Base-by-base conservation (phyloP, 1,140 invertebrate genomes). In the Euura lappo region DNA sequence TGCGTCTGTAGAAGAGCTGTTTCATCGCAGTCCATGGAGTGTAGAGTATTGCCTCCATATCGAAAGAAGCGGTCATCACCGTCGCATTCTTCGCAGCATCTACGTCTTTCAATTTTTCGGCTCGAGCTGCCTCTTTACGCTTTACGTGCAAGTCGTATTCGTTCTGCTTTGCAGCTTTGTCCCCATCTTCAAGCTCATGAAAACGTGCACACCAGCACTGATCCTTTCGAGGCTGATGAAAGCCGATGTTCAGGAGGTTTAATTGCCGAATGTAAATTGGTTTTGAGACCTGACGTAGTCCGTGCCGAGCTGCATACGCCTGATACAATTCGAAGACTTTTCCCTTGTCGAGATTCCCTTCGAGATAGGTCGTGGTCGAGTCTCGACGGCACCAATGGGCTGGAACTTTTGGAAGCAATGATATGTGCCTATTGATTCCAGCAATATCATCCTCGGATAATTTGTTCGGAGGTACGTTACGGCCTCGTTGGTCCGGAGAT, bases 221-320 rank as follows among this genome's bases (percentile, higher is more conserved):
- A n/a, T n/a, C n/a, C n/a, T n/a, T n/a, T n/a, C n/a, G n/a, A 3
- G 72, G 72, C 65, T 73, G 47, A 73, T 73, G 72, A 42, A 51
- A 51, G 10, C 43, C 11, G 44, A 5, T 43, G 10, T 68, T 13
- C 47, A 69, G 8, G n/a, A 44, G 7, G 11, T 73, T 47, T 42
- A 73, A 45, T 64, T 69, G 0, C 0, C 6, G 28, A 70, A 65
- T 64, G 65, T 73, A 73, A 5, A 4, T n/a, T 0, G 68, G 2
- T n/a, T 73, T 44, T 13, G n/a, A 4, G 8, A 73, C 47, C 44
- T 44, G 72, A 4, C 72, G 72, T 64, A 64, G 69, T 6, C 13
- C 4, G 65, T 73, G 51, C 10, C 69, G 67, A 65, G 2, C 44
- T 8, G 68, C 72, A 69, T 69, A 70, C 44, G 45, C n/a, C 7